These are phyloP conservation scores for Norana najaformis DNA, from an alignment of 2,888 invertebrate species.

Conservation along the genomic window DNA sequence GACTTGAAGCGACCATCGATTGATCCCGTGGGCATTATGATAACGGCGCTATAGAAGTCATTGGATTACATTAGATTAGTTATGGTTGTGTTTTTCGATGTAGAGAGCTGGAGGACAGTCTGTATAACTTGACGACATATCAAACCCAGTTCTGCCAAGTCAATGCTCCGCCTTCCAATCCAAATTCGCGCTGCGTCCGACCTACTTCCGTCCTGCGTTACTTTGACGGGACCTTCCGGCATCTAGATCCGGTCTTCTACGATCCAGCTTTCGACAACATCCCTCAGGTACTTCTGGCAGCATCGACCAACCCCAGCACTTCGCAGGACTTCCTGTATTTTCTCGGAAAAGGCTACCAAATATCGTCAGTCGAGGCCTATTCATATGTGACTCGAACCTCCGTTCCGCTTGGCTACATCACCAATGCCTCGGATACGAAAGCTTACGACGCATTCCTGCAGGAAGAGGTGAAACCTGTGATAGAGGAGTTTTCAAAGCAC, in stretches of 20 bases:
- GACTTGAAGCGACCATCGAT: too few relatives aligned
- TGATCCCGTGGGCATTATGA: too few relatives aligned
- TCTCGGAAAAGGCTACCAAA: conserved; percentile 40
- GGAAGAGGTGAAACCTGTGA: conserved; percentile 25
- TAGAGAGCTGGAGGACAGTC: conserved; percentile 34
- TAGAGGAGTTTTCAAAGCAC: conserved; percentile 25
- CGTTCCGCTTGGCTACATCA: conserved; percentile 40
- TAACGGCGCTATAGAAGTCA: too few relatives aligned
- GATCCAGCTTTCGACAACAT: conserved; percentile 46
- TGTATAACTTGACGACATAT: conserved; percentile 37
- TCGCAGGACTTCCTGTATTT: conserved; percentile 36
- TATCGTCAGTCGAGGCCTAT: conserved; percentile 30
- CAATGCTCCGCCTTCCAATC: not conserved
- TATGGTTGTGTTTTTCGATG: not conserved
- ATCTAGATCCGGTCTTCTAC: conserved; percentile 40
- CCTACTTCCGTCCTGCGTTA: conserved; percentile 44
- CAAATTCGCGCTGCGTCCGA: conserved; percentile 31
- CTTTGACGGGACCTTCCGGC: conserved; percentile 44
- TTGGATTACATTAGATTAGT: too few relatives aligned
- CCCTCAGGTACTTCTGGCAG: conserved; percentile 39
- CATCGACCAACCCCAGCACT: conserved; percentile 37
- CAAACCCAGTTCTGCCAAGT: conserved; percentile 38
- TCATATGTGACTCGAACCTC: conserved; percentile 36
- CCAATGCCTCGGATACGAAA: conserved; percentile 25
- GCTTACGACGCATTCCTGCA: conserved; percentile 35